A percentile compares a stretch with the other conserved stretches of the same genome.
Evolutionary conservation across 2,113 vertebrate species (phyloP).

Genomic region (Mormoops blainvillei): DNA sequence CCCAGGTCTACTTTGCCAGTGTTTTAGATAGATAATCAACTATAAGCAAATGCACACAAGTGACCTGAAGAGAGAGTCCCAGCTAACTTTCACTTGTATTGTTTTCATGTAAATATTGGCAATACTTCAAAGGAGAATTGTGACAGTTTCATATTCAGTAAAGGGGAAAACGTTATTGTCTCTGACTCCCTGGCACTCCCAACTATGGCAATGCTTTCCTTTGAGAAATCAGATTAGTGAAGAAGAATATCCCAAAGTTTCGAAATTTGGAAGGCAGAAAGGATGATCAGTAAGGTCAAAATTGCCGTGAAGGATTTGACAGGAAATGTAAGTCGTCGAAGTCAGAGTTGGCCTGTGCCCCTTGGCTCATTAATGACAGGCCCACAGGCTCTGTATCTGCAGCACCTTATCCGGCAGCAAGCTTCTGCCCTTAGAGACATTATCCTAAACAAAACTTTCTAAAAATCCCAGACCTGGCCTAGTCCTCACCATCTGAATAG

Average conservation of each 20-base stretch:
- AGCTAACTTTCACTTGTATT: neutral
- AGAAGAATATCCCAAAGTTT: neutral
- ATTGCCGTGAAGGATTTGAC: neutral
- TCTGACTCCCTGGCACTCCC: neutral
- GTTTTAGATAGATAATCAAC: neutral
- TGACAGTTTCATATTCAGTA: neutral
- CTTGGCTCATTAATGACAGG: neutral
- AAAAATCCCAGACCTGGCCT: conserved; percentile 40
- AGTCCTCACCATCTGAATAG: neutral
- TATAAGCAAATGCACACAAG: neutral
- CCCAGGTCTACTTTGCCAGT: neutral
- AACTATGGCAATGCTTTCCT: neutral
- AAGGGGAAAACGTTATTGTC: neutral
- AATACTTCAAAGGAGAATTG: neutral
- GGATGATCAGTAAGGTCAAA: neutral
- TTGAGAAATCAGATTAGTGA: neutral
- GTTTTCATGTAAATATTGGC: neutral
- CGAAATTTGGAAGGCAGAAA: neutral
- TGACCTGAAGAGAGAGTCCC: neutral
- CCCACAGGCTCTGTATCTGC: neutral
- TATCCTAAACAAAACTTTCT: neutral
- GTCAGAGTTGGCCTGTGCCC: neutral
- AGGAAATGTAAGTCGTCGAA: neutral
- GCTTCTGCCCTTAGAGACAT: neutral
- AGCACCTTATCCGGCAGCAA: neutral